Percentiles rank a stretch among this genome's conserved stretches.
Conservation (phyloP, 2,113 vertebrate species). For the Lepidothrix coronata region DNA sequence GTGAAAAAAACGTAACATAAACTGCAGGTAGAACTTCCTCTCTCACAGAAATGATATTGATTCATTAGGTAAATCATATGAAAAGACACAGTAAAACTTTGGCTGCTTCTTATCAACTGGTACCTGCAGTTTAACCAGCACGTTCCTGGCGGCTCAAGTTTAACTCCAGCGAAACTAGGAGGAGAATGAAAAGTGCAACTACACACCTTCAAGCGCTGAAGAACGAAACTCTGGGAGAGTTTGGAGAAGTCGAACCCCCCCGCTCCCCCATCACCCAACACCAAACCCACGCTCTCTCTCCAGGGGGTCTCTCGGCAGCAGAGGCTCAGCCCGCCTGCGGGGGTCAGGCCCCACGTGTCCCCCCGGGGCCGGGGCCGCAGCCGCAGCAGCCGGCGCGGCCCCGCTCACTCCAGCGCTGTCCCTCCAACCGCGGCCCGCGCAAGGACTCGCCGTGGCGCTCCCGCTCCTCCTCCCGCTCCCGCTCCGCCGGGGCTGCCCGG, state of each 20-base stretch:
- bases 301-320: not conserved
- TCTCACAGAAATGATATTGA: not conserved
- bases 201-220: not conserved
- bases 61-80: not conserved
- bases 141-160: accelerated
- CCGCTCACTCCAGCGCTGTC: not conserved
- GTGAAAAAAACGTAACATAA: not conserved
- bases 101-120: too few relatives aligned
- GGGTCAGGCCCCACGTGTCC: accelerated
- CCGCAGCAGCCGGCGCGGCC: not conserved
- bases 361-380: not conserved
- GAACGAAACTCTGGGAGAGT: not conserved
- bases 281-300: too few relatives aligned
- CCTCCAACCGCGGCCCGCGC: not conserved
- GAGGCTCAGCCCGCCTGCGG: not conserved
- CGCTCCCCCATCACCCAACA: accelerated
- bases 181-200: too few relatives aligned
- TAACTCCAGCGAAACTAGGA: not conserved
- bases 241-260: accelerated
- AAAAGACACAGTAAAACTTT: not conserved
- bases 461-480: not conserved
- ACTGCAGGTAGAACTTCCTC: not conserved
- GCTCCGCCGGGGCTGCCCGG: not conserved
- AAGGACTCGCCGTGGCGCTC: not conserved
- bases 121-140: too few relatives aligned